Percentiles rank a stretch among this genome's conserved stretches.
These are phyloP conservation scores for Anguilla rostrata DNA, from an alignment of 2,113 vertebrate species.

Conservation along the genomic window DNA sequence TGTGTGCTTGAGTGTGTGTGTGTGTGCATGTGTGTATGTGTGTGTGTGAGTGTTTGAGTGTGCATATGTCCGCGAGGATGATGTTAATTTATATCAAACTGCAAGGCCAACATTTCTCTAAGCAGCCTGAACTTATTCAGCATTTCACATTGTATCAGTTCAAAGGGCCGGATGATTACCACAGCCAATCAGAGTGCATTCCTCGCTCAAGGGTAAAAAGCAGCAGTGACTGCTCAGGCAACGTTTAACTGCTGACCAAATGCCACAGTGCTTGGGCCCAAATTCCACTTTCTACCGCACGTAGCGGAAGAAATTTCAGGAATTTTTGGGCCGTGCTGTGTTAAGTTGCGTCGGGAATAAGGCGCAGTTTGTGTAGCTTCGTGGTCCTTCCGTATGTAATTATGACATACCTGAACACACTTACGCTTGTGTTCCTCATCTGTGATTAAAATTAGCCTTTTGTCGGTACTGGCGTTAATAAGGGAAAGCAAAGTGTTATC, in stretches of 20 bases:
- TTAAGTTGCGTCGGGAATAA: neutral
- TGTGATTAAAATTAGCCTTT: neutral
- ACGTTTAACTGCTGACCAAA: no score
- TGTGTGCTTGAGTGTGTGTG: neutral
- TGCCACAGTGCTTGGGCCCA: no score
- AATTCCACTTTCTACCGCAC: neutral
- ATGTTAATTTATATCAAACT: no score
- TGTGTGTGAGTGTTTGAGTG: conserved; percentile 15
- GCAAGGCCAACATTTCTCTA: no score
- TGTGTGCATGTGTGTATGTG: neutral
- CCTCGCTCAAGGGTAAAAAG: neutral
- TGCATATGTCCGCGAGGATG: neutral
- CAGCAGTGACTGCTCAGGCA: neutral
- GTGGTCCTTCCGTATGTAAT: neutral
- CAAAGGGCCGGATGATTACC: neutral
- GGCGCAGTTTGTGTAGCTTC: neutral
- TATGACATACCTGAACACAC: neutral
- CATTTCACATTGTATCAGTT: neutral
- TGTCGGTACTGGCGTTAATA: neutral
- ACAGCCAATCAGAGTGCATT: neutral
- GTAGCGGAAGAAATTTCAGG: no score
- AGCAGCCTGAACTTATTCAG: no score
- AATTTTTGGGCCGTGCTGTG: no score
- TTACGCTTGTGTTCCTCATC: neutral
- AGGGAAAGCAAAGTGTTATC: neutral